These are phyloP conservation scores for Micronisus gabar DNA, from an alignment of 2,113 vertebrate genomes.

Conservation along the genomic window DNA sequence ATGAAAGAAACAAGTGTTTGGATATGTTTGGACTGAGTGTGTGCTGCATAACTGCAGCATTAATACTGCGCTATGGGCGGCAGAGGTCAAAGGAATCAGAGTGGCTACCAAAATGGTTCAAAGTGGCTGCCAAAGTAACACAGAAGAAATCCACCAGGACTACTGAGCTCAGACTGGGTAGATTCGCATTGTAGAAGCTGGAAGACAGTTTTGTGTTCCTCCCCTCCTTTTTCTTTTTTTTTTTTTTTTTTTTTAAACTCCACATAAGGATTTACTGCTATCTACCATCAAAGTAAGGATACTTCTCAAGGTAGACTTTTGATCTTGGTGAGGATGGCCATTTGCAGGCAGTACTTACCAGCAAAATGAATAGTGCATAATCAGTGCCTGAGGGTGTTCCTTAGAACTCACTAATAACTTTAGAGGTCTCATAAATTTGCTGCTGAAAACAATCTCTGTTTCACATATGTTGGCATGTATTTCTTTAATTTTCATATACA, in stretches of 20 bases:
- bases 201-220: neutral
- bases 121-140: neutral
- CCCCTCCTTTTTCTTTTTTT: neutral
- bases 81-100: neutral
- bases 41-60: too few species aligned
- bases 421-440: neutral
- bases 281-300: neutral
- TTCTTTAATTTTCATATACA: neutral
- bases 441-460: neutral
- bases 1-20: neutral
- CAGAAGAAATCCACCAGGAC: neutral
- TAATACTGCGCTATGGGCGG: rapidly evolving
- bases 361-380: neutral
- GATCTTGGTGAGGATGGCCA: neutral
- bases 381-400: neutral
- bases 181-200: neutral
- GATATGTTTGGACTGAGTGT: neutral
- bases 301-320: neutral
- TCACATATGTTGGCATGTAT: neutral
- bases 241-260: neutral
- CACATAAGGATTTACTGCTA: neutral
- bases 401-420: neutral
- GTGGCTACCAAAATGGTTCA: neutral
- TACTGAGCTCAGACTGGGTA: neutral
- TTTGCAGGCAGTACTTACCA: neutral